Evolutionary conservation across 1,140 invertebrate genomes (phyloP), one percentile per base, ranked within the genome.

Genomic region (Helicoverpa zea): DNA sequence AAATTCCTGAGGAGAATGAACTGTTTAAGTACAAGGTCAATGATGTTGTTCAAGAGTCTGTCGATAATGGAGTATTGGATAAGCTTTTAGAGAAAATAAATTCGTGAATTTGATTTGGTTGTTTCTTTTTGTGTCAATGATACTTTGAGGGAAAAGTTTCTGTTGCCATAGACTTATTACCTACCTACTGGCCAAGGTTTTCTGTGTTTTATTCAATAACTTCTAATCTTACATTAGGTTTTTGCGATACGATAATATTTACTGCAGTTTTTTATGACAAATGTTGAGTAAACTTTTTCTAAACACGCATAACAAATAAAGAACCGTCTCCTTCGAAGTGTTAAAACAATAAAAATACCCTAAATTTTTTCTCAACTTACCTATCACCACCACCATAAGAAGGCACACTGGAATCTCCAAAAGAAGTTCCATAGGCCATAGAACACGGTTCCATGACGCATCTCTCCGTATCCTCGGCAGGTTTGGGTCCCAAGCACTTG

Each of bases 401-500:
- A 5, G 95, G 93, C 16, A 95, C 95, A 85, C 96, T 97, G 13
- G 96, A 96, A 85, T 97, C 97, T 35, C 96, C 96, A 84, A 96
- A 96, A 10, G 96, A 96, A 1, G 96, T 95, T 4, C 95, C 95
- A 79, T 96, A 96, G 3, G 96, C 96, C 89, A 93, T 96, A 30
- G 96, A 96, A 90, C 98, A 99, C 0, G 98, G 97, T 73, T 96
- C 96, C 94, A 97, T 96, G 54, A 96, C 96, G 86, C 98, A 99
- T 86, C 96, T 96, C 89, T 99, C 98, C 0, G 96, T 97, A 84
- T 98, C 97, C 86, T 98, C 97, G 0, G 96, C 86, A 0, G 98
- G 98, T 87, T 98, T 98, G 0, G 96, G 96, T 0, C 98, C 98
- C 70, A 97, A 96, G 89, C 98, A 99, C 84, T 99, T 97, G n/a